Evolutionary conservation across 2,888 invertebrate species (phyloP).

Genomic region (Drosophila emarginata): DNA sequence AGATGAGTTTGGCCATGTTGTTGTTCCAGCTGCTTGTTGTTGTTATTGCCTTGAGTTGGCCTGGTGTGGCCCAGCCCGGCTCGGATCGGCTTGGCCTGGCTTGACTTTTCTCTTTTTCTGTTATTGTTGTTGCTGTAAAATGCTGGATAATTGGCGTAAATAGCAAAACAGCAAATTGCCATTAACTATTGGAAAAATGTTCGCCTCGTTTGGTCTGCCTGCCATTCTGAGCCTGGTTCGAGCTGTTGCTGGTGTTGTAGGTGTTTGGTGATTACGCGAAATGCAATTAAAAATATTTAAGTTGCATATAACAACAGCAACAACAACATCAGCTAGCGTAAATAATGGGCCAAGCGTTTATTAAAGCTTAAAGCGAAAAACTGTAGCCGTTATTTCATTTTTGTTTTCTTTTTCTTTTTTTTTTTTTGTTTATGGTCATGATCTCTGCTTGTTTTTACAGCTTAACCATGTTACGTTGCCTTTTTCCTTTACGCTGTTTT

Average conservation of each 20-base stretch:
- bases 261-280: constrained; percentile 72
- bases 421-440: constrained; percentile 22
- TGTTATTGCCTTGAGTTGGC: constrained; percentile 11
- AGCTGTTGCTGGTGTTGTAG: constrained; percentile 44
- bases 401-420: constrained; percentile 19
- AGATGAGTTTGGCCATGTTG: constrained; percentile 33
- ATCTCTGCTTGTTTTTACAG: constrained; percentile 50
- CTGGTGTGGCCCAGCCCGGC: constrained; percentile 8
- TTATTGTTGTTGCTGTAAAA: constrained; percentile 53
- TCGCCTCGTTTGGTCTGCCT: constrained; percentile 49
- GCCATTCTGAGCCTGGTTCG: constrained; percentile 36
- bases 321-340: constrained; percentile 19
- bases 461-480: constrained; percentile 43
- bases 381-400: constrained; percentile 3
- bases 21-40: constrained; percentile 38
- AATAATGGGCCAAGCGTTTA: constrained; percentile 46
- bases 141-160: constrained; percentile 75
- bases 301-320: constrained; percentile 49
- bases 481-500: constrained; percentile 1
- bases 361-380: constrained; percentile 57
- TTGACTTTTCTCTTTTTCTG: constrained; percentile 7
- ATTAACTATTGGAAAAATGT: constrained; percentile 77
- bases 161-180: constrained; percentile 78
- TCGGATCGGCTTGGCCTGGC: constrained; percentile 25
- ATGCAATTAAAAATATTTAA: constrained; percentile 76